Base-by-base conservation (phyloP, 1,140 invertebrate genomes). In the Lutraria rhynchaena region DNA sequence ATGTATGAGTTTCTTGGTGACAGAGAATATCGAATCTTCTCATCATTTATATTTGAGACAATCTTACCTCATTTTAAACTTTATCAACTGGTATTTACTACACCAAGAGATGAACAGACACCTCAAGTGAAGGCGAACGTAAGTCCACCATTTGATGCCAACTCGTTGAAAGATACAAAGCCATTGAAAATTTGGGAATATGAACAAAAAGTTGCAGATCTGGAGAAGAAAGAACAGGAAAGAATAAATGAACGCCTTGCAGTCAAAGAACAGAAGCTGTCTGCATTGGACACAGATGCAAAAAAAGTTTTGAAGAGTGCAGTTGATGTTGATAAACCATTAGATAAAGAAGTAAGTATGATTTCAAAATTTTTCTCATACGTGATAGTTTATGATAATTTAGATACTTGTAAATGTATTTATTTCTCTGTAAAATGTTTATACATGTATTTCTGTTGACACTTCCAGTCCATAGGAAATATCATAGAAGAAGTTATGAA, bases 21-120 rank as follows among this genome's bases (percentile, higher is more conserved):
- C 61, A 78, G 87, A 63, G 86, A 89, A 61, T 85, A 87, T 61
- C 85, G 88, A 69, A 80, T 89, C n/a, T 90, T 84, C 60, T 86
- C 85, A 41, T 87, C 89, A 29, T 88, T 86, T 81, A 53, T 91
- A 31, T 90, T 89, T 82, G 77, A 82, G 22, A 89, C 89, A 37
- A 86, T 90, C 27, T 74, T 91, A 35, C 75, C 82, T 24, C 90
- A 91, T 67, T 90, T 87, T 61, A 89, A 89, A 82, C 81, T 91
- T 4, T 90, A 87, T 75, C 85, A 90, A 61, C 87, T 78, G 80
- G 88, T 88, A 17, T 87, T 89, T 51, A 85, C 84, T 35, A 58
- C 82, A 33, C 75, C 85, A 19, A 67, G 88, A 76, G 75, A 87
- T 35, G 74, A 78, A 63, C 67, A 81, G 24, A 77, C 67, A 11